Percentiles rank a stretch among this genome's conserved stretches.
These are phyloP conservation scores for Embidobia sp. DNA, from an alignment of 2,888 invertebrate species.

Conservation along the genomic window DNA sequence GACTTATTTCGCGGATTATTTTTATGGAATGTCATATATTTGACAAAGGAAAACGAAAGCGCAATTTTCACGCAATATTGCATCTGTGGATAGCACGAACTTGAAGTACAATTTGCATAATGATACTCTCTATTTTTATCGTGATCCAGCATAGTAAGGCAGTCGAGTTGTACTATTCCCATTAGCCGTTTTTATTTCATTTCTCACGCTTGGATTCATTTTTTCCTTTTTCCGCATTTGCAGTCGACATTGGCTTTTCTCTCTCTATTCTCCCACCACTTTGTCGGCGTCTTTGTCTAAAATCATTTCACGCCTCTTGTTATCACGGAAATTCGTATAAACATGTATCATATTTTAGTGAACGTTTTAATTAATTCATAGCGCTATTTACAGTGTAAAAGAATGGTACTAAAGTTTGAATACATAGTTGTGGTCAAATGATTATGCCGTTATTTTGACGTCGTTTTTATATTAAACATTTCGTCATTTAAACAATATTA, in stretches of 20 bases:
- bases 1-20: conserved; percentile 29
- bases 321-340: conserved; percentile 32
- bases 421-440: conserved; percentile 32
- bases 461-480: conserved; percentile 16
- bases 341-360: conserved; percentile 47
- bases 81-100: conserved; percentile 35
- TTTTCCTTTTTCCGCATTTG: conserved; percentile 21
- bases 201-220: conserved; percentile 34
- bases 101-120: conserved; percentile 60
- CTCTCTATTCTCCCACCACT: conserved; percentile 53
- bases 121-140: conserved; percentile 60
- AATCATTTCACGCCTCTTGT: conserved; percentile 28
- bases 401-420: conserved; percentile 29
- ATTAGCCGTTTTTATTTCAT: conserved; percentile 56
- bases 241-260: conserved; percentile 59
- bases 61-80: conserved; percentile 53
- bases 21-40: conserved; percentile 38
- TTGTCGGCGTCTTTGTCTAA: conserved; percentile 25
- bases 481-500: conserved; percentile 13
- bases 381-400: conserved; percentile 14
- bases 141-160: conserved; percentile 50
- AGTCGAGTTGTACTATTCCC: conserved; percentile 42
- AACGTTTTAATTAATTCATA: conserved; percentile 35
- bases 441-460: conserved; percentile 17
- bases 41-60: conserved; percentile 48